Base-by-base conservation (phyloP, 2,888 invertebrate genomes). In the Mythimna pallens region DNA sequence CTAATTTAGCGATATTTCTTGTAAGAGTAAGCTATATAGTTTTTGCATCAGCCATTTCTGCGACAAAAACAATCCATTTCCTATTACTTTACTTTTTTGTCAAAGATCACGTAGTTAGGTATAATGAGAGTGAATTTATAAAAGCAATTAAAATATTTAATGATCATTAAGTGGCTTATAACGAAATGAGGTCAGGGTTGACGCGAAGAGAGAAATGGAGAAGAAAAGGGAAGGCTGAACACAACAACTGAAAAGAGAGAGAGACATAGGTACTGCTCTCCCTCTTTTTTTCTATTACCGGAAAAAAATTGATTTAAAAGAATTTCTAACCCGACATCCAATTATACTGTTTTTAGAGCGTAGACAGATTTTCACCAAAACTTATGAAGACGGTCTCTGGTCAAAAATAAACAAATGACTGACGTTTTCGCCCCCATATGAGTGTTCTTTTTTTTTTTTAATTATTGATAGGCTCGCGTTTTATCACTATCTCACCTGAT, bases 1-100 rank as follows among this genome's bases (percentile, higher is more conserved):
- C 73, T 67, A 20, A 65, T 67, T 59, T 50, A 62, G 43, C 62
- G 12, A 65, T 63, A 72, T 79, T 52, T 22, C 34, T 79, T 72
- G 36, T 50, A 64, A 78, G 57, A 67, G 66, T 70, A 43, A 54
- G 64, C 34, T 64, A 50, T 40, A 8, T 3, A 54, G 54, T 78
- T 82, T 82, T 70, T 78, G 50, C 25, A 62, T 82, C 66, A 78
- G 78, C 80, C 57, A 64, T 78, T 73, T 71, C 40, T 34, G 3
- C 22, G 43, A 69, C 78, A 72, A 77, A 69, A 57, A 59, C 54
- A 77, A 0, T 64, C n/a, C 2, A 78, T 73, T 80, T 82, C 82
- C 82, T 80, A 62, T 65, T 70, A n/a, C 10, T 52, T 62, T 68
- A 61, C 25, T 76, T 30, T 64, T 73, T 62, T 43, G 22, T 17